Evolutionary conservation across 2,888 invertebrate species (phyloP), one percentile per base, ranked within the genome.

Genomic region (Leucozona laternaria): DNA sequence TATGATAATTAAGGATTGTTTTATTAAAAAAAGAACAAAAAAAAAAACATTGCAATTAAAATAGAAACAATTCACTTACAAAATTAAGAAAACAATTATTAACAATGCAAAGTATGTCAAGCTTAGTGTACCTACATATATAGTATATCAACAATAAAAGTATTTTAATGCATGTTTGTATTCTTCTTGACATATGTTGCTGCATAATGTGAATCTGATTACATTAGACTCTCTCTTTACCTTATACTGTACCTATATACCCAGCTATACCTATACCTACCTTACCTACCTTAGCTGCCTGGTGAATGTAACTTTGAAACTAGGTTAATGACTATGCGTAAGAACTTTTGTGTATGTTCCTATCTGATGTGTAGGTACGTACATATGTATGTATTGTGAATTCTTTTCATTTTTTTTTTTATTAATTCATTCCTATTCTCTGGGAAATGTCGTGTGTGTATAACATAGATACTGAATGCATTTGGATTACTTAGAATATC

Each of bases 271-370:
- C 3, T 22, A 31, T 7, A 22, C 50, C 50, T 6, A 25, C 0
- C n/a, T 2, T 43, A n/a, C n/a, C 10, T 50, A 25, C 13, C 50
- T 25, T 50, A 25, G 2, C 25, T 28, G 22, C 25, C 40, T 37
- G 37, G 48, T 66, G 34, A 50, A 68, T 68, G 45, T 53, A 55
- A 22, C 4, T 28, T 45, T 25, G 48, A 58, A 73, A 75, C 55
- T 83, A 45, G 73, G 83, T 83, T 79, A 83, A 83, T 79, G 83
- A 83, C 57, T 79, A 57, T 79, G 75, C 79, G 79, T 75, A 79
- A 31, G 66, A 66, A 66, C 13, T 66, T 66, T 20, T 62, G 6
- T 48, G 8, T 68, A 10, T 25, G 31, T 31, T 7, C 5, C n/a
- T n/a, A n/a, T n/a, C n/a, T n/a, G n/a, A 0, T 7, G 58, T 31